Conservation (phyloP, 2,888 invertebrate species). For the Malthinus seriepunctatus region DNA sequence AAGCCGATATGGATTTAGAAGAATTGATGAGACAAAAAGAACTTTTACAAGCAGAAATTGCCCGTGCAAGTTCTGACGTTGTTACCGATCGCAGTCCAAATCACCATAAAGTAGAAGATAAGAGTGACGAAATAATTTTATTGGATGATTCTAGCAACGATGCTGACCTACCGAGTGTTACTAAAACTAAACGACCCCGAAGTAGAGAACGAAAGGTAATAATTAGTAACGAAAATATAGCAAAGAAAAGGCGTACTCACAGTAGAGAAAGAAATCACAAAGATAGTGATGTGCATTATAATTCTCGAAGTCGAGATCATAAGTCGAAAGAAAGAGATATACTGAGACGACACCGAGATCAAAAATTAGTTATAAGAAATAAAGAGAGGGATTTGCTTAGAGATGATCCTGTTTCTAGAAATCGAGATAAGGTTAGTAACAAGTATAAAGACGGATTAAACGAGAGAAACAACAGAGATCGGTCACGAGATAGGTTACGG, state of each 20-base stretch:
- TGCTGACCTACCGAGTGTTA: conserved; percentile 43
- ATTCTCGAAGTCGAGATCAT: conserved; percentile 39
- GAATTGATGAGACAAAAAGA: conserved; percentile 91
- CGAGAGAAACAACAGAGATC: conserved; percentile 43
- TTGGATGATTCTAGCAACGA: conserved; percentile 69
- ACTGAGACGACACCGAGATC: conserved; percentile 16
- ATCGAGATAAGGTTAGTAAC: conserved; percentile 37
- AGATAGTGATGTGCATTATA: conserved; percentile 50
- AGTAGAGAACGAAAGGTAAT: conserved; percentile 53
- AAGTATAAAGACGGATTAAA: conserved; percentile 34
- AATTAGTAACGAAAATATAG: conserved; percentile 35
- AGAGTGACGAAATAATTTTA: conserved; percentile 63
- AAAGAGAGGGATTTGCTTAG: conserved; percentile 32
- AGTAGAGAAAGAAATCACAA: conserved; percentile 32
- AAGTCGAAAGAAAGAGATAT: conserved; percentile 15
- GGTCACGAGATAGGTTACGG: conserved; percentile 45
- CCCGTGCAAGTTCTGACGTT: conserved; percentile 58
- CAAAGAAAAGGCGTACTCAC: conserved; percentile 23
- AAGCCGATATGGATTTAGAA: conserved; percentile 85
- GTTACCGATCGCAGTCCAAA: conserved; percentile 57
- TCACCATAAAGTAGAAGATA: conserved; percentile 46
- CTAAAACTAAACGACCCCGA: conserved; percentile 49
- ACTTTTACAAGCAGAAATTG: conserved; percentile 78
- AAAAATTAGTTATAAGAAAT: conserved; percentile 14
- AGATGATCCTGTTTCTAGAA: conserved; percentile 47